phyloP scores from a whole-genome alignment of 1,140 invertebrate genomes.

The Semibalanus balanoides region DNA sequence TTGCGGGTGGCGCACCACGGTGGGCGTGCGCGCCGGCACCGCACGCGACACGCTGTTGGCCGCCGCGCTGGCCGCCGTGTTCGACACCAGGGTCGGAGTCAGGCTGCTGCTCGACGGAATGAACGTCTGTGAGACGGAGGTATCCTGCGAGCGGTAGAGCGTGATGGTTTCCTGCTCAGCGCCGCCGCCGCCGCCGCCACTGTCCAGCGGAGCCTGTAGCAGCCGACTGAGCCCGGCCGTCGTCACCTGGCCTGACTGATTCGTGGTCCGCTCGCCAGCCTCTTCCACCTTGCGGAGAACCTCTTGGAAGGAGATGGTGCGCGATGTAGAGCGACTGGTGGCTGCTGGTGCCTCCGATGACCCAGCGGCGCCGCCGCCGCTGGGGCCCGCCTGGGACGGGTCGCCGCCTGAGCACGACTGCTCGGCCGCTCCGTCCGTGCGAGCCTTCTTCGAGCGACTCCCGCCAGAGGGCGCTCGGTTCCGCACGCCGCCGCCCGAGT shows the following conservation, averaged over 20 bases:
- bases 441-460: not conserved
- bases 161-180: not conserved
- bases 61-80: not conserved
- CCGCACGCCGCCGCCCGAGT: not conserved
- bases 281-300: not conserved
- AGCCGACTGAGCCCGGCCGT: not conserved
- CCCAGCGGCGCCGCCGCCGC: too few species aligned
- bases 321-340: not conserved
- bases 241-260: not conserved
- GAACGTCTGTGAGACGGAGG: conserved; percentile 4
- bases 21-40: too few species aligned
- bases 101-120: not conserved
- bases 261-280: not conserved
- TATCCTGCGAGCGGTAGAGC: conserved; percentile 4
- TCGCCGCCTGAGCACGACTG: not conserved
- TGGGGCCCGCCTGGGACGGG: not conserved
- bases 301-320: conserved; percentile 3
- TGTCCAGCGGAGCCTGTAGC: not conserved
- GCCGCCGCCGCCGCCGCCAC: not conserved
- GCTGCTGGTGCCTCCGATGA: not conserved
- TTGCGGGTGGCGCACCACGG: not conserved
- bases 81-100: not conserved
- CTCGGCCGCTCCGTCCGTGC: not conserved
- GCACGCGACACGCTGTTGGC: not conserved
- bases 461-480: not conserved